phyloP scores from a whole-genome alignment of 2,888 invertebrate species.

The Tortricodes alternella region DNA sequence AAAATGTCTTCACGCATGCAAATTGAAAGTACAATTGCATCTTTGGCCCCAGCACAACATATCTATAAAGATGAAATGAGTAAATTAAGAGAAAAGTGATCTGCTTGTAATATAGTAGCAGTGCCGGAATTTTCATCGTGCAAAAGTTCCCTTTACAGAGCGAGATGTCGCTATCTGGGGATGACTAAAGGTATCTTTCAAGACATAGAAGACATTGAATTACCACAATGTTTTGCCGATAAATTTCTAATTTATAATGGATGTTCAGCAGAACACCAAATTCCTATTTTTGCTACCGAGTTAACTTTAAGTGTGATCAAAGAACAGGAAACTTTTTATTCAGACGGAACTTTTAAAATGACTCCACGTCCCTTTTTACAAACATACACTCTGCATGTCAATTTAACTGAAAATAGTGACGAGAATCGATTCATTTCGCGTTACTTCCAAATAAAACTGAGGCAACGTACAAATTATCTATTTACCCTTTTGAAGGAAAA shows the following conservation, averaged over 20 bases:
- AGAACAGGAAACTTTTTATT: not conserved
- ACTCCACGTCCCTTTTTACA: not conserved
- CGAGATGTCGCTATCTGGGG: conserved; percentile 13
- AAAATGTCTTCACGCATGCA: conserved; percentile 1
- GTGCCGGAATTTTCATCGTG: conserved; percentile 1
- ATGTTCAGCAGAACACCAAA: conserved; percentile 7
- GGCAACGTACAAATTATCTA: not conserved
- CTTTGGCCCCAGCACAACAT: not conserved
- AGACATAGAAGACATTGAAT: not conserved
- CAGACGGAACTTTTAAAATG: not conserved
- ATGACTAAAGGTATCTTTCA: conserved; percentile 11
- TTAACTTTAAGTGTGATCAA: not conserved
- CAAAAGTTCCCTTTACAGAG: conserved; percentile 14
- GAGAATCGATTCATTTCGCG: not conserved
- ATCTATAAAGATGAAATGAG: not conserved
- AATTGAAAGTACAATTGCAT: not conserved
- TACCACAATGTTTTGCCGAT: not conserved
- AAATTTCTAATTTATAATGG: conserved; percentile 6
- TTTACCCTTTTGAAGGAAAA: not conserved
- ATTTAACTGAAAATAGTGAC: conserved; percentile 2
- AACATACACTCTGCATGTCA: not conserved
- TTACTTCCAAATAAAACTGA: not conserved
- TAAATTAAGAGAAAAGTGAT: not conserved
- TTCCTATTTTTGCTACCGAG: conserved; percentile 3
- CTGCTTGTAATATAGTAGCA: not conserved